phyloP scores from a whole-genome alignment of 2,797 vertebrate genomes.

The Babyrousa celebensis region DNA sequence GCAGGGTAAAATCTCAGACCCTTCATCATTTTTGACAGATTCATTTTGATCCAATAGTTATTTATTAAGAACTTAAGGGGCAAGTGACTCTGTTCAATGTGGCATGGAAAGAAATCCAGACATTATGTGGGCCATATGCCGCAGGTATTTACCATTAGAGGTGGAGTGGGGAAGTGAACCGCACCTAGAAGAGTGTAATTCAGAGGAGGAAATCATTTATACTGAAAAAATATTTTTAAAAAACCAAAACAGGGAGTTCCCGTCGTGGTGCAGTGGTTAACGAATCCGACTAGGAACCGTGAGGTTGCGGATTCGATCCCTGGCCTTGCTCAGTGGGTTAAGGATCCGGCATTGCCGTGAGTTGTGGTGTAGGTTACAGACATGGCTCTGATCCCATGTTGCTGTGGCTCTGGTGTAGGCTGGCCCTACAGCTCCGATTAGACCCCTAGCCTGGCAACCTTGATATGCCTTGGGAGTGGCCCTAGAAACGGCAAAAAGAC shows the following conservation, averaged over 20 bases:
- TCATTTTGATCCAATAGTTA: not conserved
- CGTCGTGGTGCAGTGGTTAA: too few species aligned
- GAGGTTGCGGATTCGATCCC: too few species aligned
- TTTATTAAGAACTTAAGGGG: conserved; percentile 26
- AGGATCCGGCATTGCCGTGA: too few species aligned
- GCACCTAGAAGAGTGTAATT: not conserved
- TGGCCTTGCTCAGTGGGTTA: too few species aligned
- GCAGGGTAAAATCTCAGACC: not conserved
- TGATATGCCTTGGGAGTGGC: too few species aligned
- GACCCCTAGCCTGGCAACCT: too few species aligned
- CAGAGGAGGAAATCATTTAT: conserved; percentile 11
- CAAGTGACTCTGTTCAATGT: not conserved
- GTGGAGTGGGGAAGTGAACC: not conserved
- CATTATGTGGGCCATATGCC: not conserved
- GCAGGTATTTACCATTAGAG: not conserved
- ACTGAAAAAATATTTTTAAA: not conserved
- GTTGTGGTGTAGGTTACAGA: too few species aligned
- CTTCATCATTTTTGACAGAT: conserved; percentile 41
- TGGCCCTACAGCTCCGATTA: too few species aligned
- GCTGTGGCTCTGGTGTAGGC: too few species aligned
- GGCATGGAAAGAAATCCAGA: not conserved
- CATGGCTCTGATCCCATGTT: too few species aligned
- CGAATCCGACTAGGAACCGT: too few species aligned
- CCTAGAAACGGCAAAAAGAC: too few species aligned
- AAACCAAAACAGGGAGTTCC: not conserved